Base-by-base conservation (phyloP, 2,797 vertebrate species). In the Anomalospiza imberbis region DNA sequence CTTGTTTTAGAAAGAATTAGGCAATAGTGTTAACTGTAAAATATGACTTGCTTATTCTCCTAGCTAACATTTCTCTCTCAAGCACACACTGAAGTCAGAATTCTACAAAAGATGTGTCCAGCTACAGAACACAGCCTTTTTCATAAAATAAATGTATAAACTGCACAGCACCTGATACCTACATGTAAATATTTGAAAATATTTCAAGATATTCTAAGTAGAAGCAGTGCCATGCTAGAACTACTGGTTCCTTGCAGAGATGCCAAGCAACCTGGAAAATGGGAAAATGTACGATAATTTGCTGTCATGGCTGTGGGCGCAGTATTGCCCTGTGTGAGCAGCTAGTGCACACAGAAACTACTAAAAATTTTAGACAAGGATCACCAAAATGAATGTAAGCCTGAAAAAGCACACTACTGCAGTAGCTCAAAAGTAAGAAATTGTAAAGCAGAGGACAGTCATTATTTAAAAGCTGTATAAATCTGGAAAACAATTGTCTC, bases 341-440 rank as follows among this genome's bases (percentile, higher is more conserved):
- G 19, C 61, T 40, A 87, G 40, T 17, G 4, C 14, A 57, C 74
- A 91, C 3, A 72, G 76, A 71, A 75, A 55, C 77, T 74, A 61
- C 65, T 92, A 40, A 82, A 96, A 96, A 73, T 71, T 87, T 96
- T 63, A 88, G 94, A 88, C 66, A 76, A 91, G 50, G 13, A 34
- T 70, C 81, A 93, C 67, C 47, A 93, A 91, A 97, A 95, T 32
- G 10, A 94, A 94, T 38, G 32, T 80, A 40, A 83, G 42, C n/a
- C n/a, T 83, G 83, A 86, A 94, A 96, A 79, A 76, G 67, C 45
- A 83, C 45, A 72, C 32, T 50, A 62, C 34, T 87, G 72, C 38
- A 85, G 47, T 25, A 93, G 75, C 51, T 77, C 14, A 48, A 82
- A 95, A 87, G 54, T 55, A 87, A 51, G 44, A 61, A 89, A 65